A percentile compares a stretch with the other conserved stretches of the same genome.
Conservation (phyloP, 1,140 invertebrate genomes). For the Orius laevigatus region DNA sequence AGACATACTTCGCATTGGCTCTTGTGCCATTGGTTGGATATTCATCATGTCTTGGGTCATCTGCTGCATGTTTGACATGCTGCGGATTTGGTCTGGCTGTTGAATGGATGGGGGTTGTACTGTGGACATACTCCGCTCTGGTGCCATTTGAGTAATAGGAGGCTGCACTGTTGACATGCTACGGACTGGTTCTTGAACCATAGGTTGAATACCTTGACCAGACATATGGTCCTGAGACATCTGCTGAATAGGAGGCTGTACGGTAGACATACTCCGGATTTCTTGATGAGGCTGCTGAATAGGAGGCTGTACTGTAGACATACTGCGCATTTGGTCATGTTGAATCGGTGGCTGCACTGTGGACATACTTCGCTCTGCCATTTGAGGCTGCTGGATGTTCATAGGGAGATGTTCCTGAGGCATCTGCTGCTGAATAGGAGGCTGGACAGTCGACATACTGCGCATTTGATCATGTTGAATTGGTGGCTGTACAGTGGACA, state of each 20-base stretch:
- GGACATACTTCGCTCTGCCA: not conserved
- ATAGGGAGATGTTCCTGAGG: conserved; percentile 22
- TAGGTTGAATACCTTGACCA: not conserved
- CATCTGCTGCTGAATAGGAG: not conserved
- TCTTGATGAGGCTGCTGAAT: not conserved
- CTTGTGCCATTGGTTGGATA: not conserved
- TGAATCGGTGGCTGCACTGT: conserved; percentile 17
- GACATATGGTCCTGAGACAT: not conserved
- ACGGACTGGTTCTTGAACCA: too few relatives aligned
- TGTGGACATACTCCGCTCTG: not conserved
- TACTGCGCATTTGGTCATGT: not conserved
- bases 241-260: not conserved
- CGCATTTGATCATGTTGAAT: not conserved
- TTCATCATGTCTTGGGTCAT: not conserved
- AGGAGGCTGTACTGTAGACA: conserved; percentile 8
- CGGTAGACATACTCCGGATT: conserved; percentile 8
- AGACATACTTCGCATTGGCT: not conserved
- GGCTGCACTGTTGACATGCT: too few relatives aligned
- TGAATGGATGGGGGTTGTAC: conserved; percentile 19
- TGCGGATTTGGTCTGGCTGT: not conserved
- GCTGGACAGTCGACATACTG: not conserved
- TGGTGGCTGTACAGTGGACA: not conserved
- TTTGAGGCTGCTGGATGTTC: not conserved
- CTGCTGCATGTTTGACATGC: conserved; percentile 8
- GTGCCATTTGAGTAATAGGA: not conserved